Base-by-base conservation (phyloP, 2,888 invertebrate species). In the Agelastica alni region DNA sequence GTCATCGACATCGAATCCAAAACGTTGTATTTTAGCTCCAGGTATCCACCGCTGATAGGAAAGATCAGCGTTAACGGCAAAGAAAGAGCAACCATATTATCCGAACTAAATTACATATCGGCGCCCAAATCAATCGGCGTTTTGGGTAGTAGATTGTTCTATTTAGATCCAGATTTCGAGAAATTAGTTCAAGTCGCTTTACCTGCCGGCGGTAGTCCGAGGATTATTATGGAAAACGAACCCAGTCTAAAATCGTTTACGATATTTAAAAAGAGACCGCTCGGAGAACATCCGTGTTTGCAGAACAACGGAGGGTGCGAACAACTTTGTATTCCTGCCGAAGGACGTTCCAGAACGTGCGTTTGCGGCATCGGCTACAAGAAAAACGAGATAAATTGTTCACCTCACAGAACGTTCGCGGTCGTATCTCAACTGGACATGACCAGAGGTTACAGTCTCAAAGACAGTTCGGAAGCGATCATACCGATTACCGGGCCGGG, bases 311-410 rank as follows among this genome's bases (percentile, higher is more conserved):
- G 97, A 0, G 93, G 90, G 1, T 99, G 99, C 76, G 90, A 90
- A 58, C 98, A 99, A 65, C 83, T 99, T 22, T 99, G 99, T 74
- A 83, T 99, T 13, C 96, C 97, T 0, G 82, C 85, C 4, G 85
- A 87, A n/a, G 84, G 84, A 1, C 85, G 87, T 0, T 84, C 88
- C 0, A 79, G 90, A 31, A 84, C 85, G 0, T 99, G 99, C 72
- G 86, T 89, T 2, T 99, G 99, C 70, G 91, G 94, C 20, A 85
- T 94, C 37, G 98, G 97, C 0, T 96, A 90, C 72, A 84, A 85
- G 41, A 88, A 89, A 67, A 86, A 86, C 46, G 90, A 91, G 56
- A 83, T 87, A 0, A 85, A 81, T 60, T 93, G 91, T 69, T 84
- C 86, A 10, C 82, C 93, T 0, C 93, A 88, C 77, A 91, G 91